phyloP scores from a whole-genome alignment of 2,113 vertebrate genomes.

The Gavia stellata region DNA sequence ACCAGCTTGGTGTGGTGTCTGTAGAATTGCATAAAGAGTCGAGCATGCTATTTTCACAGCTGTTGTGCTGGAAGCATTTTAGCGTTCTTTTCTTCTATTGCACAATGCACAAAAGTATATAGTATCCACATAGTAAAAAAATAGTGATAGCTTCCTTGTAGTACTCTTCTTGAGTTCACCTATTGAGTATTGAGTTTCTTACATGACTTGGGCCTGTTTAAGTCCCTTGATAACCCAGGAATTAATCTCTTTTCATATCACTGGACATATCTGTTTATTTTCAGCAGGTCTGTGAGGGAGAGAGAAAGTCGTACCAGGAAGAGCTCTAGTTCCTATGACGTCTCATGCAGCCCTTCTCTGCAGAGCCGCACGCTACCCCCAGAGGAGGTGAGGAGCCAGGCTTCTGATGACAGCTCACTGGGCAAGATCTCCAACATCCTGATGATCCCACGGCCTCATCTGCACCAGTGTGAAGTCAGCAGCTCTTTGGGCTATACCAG shows the following conservation, averaged over 20 bases:
- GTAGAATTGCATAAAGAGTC: not conserved
- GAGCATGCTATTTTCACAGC: not conserved
- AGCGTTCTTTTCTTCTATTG: not conserved
- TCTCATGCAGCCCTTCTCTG: slow-evolving; percentile 76
- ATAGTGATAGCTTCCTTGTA: not conserved
- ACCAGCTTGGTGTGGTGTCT: not conserved
- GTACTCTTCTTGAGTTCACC: not conserved
- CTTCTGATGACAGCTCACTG: slow-evolving; percentile 91
- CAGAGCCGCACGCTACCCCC: slow-evolving; percentile 71
- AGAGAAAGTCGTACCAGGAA: slow-evolving; percentile 83
- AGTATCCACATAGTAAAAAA: not conserved
- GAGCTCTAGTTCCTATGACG: slow-evolving; percentile 87
- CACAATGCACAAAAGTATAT: not conserved
- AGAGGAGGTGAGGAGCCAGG: slow-evolving; percentile 91
- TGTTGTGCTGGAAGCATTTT: not conserved
- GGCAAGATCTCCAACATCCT: slow-evolving; percentile 91
- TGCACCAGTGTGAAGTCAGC: slow-evolving; percentile 94
- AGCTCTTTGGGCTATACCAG: slow-evolving; percentile 96
- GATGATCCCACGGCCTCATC: slow-evolving; percentile 85
- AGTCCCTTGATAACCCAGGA: not conserved
- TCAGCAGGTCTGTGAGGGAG: slow-evolving; percentile 72
- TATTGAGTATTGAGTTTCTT: not conserved
- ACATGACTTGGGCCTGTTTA: not conserved
- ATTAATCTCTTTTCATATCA: not conserved
- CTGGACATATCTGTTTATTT: not conserved